phyloP scores from a whole-genome alignment of 2,888 invertebrate species.

The Eristalis pertinax region DNA sequence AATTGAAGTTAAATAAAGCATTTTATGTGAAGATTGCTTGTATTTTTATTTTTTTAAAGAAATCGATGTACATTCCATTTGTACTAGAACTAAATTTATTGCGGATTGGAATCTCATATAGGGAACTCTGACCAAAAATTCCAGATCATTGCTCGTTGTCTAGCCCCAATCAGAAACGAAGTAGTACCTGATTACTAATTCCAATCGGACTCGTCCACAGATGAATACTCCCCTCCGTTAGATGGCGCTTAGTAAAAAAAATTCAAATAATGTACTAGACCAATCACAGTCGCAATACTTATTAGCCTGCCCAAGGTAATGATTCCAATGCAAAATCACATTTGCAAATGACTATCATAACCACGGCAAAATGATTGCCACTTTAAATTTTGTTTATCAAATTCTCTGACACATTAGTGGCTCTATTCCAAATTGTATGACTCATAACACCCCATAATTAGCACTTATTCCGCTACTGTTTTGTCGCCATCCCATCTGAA shows the following conservation, averaged over 20 bases:
- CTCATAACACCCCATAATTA: slow-evolving; percentile 30
- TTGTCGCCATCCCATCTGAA: slow-evolving; percentile 12
- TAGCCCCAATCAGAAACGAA: no score
- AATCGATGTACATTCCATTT: no score
- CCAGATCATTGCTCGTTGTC: neutral
- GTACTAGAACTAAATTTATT: no score
- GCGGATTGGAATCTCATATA: neutral
- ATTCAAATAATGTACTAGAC: neutral
- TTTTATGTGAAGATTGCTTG: neutral
- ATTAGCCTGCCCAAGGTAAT: neutral
- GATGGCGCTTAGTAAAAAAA: neutral
- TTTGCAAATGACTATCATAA: neutral
- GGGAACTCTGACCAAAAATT: neutral
- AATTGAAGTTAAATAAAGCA: slow-evolving; percentile 14
- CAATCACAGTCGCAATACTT: neutral
- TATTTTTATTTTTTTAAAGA: neutral
- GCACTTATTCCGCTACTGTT: slow-evolving; percentile 25
- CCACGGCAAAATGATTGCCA: neutral
- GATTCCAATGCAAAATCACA: neutral
- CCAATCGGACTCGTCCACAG: neutral
- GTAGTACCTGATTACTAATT: no score
- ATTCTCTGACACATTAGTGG: neutral
- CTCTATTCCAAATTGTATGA: slow-evolving; percentile 38
- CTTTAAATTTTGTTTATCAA: neutral
- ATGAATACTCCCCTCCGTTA: neutral